Evolutionary conservation across 2,797 vertebrate species (phyloP).

Genomic region (Erethizon dorsatum): DNA sequence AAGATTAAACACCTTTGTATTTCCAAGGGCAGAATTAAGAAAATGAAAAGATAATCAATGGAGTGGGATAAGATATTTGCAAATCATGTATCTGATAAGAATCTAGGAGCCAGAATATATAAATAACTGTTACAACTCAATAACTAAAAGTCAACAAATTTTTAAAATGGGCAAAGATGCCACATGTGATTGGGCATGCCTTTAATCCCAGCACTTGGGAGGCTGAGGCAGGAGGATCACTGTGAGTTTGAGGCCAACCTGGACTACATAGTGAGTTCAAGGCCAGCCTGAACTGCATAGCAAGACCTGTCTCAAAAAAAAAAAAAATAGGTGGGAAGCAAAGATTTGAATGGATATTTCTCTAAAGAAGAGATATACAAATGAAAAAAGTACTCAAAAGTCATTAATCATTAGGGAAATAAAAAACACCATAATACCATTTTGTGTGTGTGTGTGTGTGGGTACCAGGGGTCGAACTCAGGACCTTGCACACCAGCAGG

Average conservation of each 20-base stretch:
- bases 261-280: neutral
- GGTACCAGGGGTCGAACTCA: too few species aligned
- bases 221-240: neutral
- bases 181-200: neutral
- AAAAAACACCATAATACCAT: neutral
- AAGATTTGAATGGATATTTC: slow-evolving; percentile 32
- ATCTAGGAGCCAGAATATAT: slow-evolving; percentile 38
- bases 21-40: neutral
- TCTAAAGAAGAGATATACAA: slow-evolving; percentile 47
- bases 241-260: neutral
- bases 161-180: slow-evolving; percentile 22
- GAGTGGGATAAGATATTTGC: neutral
- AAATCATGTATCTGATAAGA: neutral
- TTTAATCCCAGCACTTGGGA: neutral
- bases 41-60: neutral
- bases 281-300: neutral
- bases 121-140: slow-evolving; percentile 39
- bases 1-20: neutral
- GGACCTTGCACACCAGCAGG: too few species aligned
- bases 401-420: slow-evolving; percentile 11
- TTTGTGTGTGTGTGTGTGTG: neutral
- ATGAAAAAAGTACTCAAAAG: slow-evolving; percentile 31
- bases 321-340: neutral
- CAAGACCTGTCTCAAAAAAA: neutral
- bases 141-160: neutral